Percentiles rank a stretch among this genome's conserved stretches.
Conservation (phyloP, 2,888 invertebrate species). For the Gymnoscelis rufifasciata region DNA sequence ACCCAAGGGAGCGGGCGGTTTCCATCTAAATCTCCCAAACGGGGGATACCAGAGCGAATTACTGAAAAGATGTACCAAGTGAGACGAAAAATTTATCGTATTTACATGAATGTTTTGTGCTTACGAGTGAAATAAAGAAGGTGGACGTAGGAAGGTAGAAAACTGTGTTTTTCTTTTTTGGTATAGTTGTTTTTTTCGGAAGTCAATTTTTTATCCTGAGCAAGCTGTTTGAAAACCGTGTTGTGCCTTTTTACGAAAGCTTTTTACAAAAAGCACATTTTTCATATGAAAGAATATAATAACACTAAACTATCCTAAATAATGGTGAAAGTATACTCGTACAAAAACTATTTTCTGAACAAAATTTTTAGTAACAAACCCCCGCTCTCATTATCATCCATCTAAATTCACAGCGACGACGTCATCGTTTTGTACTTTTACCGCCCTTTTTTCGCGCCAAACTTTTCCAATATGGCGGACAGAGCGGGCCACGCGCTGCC, state of each 20-base stretch:
- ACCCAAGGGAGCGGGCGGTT: constrained; percentile 63
- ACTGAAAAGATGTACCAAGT: constrained; percentile 62
- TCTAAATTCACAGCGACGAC: constrained; percentile 29
- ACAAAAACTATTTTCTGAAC: no score
- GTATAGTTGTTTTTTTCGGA: no score
- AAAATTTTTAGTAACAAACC: no score
- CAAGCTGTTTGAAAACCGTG: no score
- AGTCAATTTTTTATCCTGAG: no score
- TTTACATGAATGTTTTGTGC: constrained; percentile 21
- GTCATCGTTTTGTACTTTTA: constrained; percentile 42
- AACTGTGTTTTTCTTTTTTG: not conserved
- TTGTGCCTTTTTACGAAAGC: no score
- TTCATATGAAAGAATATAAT: no score
- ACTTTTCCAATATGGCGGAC: constrained; percentile 77
- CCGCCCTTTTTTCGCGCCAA: constrained; percentile 69
- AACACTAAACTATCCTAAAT: no score
- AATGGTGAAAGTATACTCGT: no score
- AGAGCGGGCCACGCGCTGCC: constrained; percentile 72
- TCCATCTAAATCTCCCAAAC: constrained; percentile 69
- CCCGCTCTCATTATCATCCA: constrained; percentile 18
- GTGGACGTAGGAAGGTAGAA: not conserved
- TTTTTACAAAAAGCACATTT: no score
- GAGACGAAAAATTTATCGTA: constrained; percentile 37
- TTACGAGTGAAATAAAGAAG: constrained; percentile 8
- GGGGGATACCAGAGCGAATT: constrained; percentile 65